Percentiles rank a stretch among this genome's conserved stretches.
phyloP scores from a whole-genome alignment of 2,113 vertebrate species.

The Callocephalon fimbriatum region DNA sequence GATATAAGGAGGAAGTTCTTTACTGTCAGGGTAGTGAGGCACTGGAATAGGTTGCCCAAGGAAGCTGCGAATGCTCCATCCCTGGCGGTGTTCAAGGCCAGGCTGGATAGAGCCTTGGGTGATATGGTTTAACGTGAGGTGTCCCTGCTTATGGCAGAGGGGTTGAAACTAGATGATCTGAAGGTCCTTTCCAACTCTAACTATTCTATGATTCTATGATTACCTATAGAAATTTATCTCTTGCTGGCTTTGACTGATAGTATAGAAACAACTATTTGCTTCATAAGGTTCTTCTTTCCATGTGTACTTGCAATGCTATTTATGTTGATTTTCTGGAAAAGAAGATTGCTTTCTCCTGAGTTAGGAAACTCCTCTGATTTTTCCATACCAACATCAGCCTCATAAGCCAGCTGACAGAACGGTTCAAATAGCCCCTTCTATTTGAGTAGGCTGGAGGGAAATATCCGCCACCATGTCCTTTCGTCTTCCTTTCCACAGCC shows the following conservation, averaged over 20 bases:
- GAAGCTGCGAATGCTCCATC: no score
- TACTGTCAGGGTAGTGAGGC: no score
- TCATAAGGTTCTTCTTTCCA: neutral
- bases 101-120: no score
- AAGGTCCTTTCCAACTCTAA: no score
- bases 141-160: no score
- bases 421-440: neutral
- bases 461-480: neutral
- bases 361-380: neutral
- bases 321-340: neutral
- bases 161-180: no score
- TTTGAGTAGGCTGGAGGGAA: neutral
- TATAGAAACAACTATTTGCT: neutral
- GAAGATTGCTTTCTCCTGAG: neutral
- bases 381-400: neutral
- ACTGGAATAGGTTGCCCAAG: no score
- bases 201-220: no score
- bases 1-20: no score
- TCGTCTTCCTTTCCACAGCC: neutral
- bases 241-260: neutral
- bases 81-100: no score
- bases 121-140: no score
- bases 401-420: neutral
- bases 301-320: rapidly evolving
- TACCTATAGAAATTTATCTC: neutral